Conservation (phyloP, 2,888 invertebrate genomes). For the Eremobia ochroleuca region DNA sequence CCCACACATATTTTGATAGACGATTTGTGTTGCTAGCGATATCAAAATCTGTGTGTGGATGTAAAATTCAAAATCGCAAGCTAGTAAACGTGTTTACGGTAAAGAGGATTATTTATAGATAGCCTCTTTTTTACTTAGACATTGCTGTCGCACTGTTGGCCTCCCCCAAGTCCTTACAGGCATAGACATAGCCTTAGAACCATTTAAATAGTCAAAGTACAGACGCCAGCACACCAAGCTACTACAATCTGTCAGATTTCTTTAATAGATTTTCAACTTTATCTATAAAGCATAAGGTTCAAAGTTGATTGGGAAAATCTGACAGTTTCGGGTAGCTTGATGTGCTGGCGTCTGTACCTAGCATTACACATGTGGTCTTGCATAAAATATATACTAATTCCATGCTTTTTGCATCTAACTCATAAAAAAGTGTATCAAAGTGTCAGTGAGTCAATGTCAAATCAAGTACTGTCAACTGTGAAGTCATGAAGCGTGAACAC, state of each 20-base stretch:
- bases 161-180: not conserved
- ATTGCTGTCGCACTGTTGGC: not conserved
- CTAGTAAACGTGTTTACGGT: not conserved
- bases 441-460: no score
- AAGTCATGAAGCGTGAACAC: no score
- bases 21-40: not conserved
- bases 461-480: no score
- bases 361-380: no score
- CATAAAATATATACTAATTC: not conserved
- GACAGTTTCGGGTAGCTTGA: no score
- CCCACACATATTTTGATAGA: not conserved
- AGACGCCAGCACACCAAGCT: no score
- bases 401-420: not conserved
- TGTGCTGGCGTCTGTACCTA: no score
- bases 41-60: not conserved
- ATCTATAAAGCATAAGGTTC: no score
- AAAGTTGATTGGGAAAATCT: no score
- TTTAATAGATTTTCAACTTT: no score
- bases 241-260: no score
- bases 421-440: no score
- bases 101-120: not conserved
- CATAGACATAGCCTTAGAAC: not conserved
- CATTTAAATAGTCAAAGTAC: not conserved
- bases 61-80: not conserved
- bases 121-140: not conserved